phyloP scores from a whole-genome alignment of 2,113 vertebrate species.

The Leucoraja erinaceus region DNA sequence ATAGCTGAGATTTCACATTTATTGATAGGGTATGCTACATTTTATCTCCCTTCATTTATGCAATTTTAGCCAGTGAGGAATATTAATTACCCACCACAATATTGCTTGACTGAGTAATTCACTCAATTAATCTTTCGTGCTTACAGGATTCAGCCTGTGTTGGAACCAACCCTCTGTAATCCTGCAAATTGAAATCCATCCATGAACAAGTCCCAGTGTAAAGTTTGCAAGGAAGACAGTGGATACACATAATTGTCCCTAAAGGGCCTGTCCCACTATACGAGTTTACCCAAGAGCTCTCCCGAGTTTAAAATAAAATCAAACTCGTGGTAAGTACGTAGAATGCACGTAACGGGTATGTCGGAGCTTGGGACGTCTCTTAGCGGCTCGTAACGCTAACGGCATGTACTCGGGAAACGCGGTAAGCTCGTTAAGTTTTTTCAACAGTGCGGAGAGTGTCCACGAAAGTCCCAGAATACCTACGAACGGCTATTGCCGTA shows the following conservation, averaged over 20 bases:
- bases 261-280: too few species aligned
- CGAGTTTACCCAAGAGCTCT: too few species aligned
- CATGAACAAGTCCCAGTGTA: background rate
- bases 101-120: background rate
- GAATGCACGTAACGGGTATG: too few species aligned
- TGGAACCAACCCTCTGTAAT: background rate
- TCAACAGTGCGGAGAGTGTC: too few species aligned
- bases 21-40: background rate
- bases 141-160: background rate
- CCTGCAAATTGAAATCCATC: background rate
- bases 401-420: too few species aligned
- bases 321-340: too few species aligned
- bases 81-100: background rate
- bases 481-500: too few species aligned
- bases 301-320: too few species aligned
- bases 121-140: background rate
- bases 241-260: background rate
- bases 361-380: too few species aligned
- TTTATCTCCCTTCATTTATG: background rate
- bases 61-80: background rate
- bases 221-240: background rate
- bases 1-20: background rate
- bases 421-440: too few species aligned
- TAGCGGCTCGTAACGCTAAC: too few species aligned
- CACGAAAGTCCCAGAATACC: too few species aligned